Base-by-base conservation (phyloP, 2,888 invertebrate species). In the Lordiphosa fenestrarum region DNA sequence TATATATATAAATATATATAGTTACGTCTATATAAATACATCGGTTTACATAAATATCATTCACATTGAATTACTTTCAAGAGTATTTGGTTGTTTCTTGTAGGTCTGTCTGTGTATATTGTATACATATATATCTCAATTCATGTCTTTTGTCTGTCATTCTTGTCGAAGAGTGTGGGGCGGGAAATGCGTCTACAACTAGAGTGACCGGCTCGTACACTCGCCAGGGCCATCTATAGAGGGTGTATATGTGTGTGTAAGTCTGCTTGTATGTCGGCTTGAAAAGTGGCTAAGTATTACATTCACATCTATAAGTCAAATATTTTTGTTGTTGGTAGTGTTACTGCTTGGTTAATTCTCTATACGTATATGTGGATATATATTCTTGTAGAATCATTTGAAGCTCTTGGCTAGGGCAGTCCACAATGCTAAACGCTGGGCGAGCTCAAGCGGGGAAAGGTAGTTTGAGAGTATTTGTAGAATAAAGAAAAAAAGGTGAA, bases 1-100 rank as follows among this genome's bases (percentile, higher is more conserved):
- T 47, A 59, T 59, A 73, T 63, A 73, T 61, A 73, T 75, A 68
- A 64, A 75, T 68, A 78, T 71, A 66, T 69, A n/a, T n/a, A n/a
- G n/a, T 65, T 49, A 52, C 9, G 38, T 55, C 53, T 59, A 56
- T 50, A 58, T 48, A 57, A 53, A 56, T 69, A 61, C 50, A 62
- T 35, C 21, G 38, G 46, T 13, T 60, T 56, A 60, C 61, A 66
- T 65, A 70, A 67, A 74, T 74, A 74, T 73, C 47, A 9, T 53
- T 6, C 52, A 51, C 58, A 52, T 63, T 30, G 30, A 44, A 49
- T 47, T 40, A 21, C 25, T n/a, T 58, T 44, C 36, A 13, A 49
- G 36, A 35, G 49, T 37, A 4, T 12, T 4, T 12, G 25, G 25
- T 25, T 30, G 9, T n/a, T 25, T 50, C 3, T 12, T 42, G 19